phyloP scores from a whole-genome alignment of 2,888 invertebrate genomes.

The Acronicta aceris region DNA sequence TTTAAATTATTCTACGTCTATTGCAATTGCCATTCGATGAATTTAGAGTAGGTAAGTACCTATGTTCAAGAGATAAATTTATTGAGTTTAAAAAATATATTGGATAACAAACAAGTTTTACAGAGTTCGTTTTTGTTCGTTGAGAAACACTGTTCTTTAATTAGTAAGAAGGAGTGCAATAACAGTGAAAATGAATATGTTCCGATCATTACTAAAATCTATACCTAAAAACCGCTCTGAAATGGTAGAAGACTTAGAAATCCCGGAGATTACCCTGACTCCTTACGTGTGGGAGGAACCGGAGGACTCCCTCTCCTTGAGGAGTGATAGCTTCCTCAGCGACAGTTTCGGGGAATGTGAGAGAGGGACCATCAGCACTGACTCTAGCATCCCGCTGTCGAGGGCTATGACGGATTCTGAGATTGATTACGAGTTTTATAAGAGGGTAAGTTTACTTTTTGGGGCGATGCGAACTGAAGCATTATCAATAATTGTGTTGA shows the following conservation, averaged over 20 bases:
- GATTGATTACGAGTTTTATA: slow-evolving; percentile 77
- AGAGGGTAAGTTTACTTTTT: slow-evolving; percentile 67
- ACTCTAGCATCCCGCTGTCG: slow-evolving; percentile 76
- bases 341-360: slow-evolving; percentile 64
- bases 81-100: too few relatives aligned
- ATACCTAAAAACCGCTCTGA: slow-evolving; percentile 77
- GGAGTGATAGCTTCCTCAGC: slow-evolving; percentile 67
- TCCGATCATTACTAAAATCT: slow-evolving; percentile 69
- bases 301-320: slow-evolving; percentile 61
- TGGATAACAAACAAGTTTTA: too few relatives aligned
- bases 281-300: slow-evolving; percentile 74
- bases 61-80: too few relatives aligned
- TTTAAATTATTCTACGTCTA: too few relatives aligned
- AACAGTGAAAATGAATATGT: slow-evolving; percentile 72
- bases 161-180: too few relatives aligned
- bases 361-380: slow-evolving; percentile 66
- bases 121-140: too few relatives aligned
- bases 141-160: too few relatives aligned
- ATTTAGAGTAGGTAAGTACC: too few relatives aligned
- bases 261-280: slow-evolving; percentile 72
- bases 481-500: too few relatives aligned
- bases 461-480: slow-evolving; percentile 4
- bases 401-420: slow-evolving; percentile 84
- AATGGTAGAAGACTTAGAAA: slow-evolving; percentile 76
- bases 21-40: too few relatives aligned